A percentile compares a stretch with the other conserved stretches of the same genome.
Conservation (phyloP, 2,113 vertebrate genomes). For the Elaphurus davidianus region DNA sequence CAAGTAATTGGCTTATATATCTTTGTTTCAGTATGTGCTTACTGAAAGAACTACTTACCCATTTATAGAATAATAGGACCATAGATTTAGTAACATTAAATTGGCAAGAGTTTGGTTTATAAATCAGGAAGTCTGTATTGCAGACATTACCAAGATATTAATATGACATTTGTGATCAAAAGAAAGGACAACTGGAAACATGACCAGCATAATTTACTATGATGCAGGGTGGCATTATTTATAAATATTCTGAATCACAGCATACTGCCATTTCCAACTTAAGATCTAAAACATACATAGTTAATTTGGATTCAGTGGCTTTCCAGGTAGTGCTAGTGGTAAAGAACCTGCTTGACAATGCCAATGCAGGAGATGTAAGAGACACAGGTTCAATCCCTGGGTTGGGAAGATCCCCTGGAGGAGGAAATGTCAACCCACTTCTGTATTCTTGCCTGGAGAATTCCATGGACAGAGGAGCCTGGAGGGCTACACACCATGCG, state of each 20-base stretch:
- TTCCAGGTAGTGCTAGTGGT: not conserved
- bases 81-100: not conserved
- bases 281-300: not conserved
- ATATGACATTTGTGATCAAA: not conserved
- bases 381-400: not conserved
- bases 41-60: not conserved
- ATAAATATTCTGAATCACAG: not conserved
- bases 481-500: not conserved
- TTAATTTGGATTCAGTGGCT: not conserved
- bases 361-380: not conserved
- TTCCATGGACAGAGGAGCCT: not conserved
- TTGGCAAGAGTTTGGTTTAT: not conserved
- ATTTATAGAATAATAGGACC: not conserved
- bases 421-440: not conserved
- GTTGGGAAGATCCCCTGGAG: not conserved
- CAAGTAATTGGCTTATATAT: not conserved
- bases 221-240: not conserved
- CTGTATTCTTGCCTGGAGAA: not conserved
- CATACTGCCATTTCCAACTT: not conserved
- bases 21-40: not conserved
- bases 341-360: not conserved
- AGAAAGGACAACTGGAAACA: not conserved
- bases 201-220: not conserved
- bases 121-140: not conserved
- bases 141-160: not conserved